A percentile compares a stretch with the other conserved stretches of the same genome.
These are phyloP conservation scores for Pomatostomus ruficeps DNA, from an alignment of 2,113 vertebrate species.

Conservation along the genomic window DNA sequence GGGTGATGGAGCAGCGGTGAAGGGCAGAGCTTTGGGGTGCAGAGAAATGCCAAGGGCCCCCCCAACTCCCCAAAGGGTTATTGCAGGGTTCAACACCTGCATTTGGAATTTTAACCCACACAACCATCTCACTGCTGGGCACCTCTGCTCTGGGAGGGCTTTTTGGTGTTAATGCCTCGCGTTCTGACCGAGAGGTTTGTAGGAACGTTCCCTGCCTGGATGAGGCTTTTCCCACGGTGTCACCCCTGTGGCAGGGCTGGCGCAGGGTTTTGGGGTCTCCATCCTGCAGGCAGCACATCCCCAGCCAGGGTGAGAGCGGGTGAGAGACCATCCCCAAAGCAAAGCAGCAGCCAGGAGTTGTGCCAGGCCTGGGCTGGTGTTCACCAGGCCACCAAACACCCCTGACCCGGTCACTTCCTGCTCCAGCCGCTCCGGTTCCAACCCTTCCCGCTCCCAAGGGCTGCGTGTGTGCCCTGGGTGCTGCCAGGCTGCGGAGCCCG, in stretches of 20 bases:
- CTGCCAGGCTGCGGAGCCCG: neutral
- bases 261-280: neutral
- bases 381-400: neutral
- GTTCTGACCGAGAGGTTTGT: neutral
- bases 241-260: neutral
- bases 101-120: neutral
- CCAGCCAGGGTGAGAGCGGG: neutral
- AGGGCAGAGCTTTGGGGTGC: neutral
- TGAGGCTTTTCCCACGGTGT: neutral
- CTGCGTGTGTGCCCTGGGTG: rapidly evolving
- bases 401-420: rapidly evolving
- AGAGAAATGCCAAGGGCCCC: neutral
- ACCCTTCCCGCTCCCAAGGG: neutral
- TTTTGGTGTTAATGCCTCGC: neutral
- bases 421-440: rapidly evolving
- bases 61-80: neutral
- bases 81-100: neutral
- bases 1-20: neutral
- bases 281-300: neutral
- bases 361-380: neutral
- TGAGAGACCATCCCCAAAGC: neutral
- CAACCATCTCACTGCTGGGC: rapidly evolving
- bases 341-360: neutral
- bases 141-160: neutral
- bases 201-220: neutral